Conservation (phyloP, 2,113 vertebrate genomes). For the Galemys pyrenaicus region DNA sequence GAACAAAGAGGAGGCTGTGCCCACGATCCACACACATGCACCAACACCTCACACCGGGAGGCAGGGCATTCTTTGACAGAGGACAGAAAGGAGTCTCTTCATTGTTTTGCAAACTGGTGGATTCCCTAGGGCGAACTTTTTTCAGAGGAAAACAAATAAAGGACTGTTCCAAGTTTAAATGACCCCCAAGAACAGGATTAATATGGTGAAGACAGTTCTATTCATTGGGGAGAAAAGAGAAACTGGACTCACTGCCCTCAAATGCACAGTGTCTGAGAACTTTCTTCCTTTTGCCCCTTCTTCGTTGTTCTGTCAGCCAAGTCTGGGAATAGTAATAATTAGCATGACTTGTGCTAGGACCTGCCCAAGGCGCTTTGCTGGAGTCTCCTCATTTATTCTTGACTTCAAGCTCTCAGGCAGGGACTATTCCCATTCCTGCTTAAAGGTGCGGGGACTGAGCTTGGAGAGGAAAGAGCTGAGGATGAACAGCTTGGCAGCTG, state of each 20-base stretch:
- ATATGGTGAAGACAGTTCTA: constrained; percentile 27
- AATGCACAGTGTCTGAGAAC: not conserved
- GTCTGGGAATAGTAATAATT: not conserved
- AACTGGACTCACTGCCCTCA: not conserved
- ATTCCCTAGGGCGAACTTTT: not conserved
- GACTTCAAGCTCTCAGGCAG: not conserved
- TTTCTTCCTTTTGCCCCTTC: not conserved
- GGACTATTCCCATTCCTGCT: not conserved
- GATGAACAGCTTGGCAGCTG: not conserved
- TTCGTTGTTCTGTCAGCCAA: not conserved
- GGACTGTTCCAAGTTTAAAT: not conserved
- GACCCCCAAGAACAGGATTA: constrained; percentile 32
- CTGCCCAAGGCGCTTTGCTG: not conserved
- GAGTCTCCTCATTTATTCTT: not conserved
- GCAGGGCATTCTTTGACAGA: not conserved
- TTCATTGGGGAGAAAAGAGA: not conserved
- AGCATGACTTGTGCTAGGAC: fast-evolving
- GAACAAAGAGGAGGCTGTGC: not conserved
- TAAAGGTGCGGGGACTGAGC: not conserved
- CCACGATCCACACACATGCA: fast-evolving
- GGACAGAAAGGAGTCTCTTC: not conserved
- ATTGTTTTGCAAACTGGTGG: not conserved
- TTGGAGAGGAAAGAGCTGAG: not conserved
- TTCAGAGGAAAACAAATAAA: constrained; percentile 57
- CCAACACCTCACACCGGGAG: not conserved